Base-by-base conservation (phyloP, 2,888 invertebrate genomes). In the Sialis lutaria region DNA sequence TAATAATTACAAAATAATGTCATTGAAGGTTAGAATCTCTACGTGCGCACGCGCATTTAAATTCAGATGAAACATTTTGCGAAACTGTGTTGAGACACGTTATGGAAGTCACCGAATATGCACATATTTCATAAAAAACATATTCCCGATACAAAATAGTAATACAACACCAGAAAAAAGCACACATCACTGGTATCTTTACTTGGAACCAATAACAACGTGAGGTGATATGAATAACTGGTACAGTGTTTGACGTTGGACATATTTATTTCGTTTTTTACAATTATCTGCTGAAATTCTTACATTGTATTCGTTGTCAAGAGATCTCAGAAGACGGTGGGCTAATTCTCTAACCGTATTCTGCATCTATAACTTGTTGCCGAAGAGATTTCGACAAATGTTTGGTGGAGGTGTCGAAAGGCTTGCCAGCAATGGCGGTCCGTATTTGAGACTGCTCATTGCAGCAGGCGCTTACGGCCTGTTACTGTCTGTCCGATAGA, bases 221-320 rank as follows among this genome's bases (percentile, higher is more conserved):
- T 22, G 22, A 22, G 22, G 22, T 22, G 22, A 22, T 22, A 22
- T 22, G 22, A 22, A 22, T 22, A 22, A 22, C 22, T 22, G 22
- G 22, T 22, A 22, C 22, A 22, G 22, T 22, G 22, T 22, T 22
- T 22, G 22, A 22, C 68, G 68, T 67, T 68, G 67, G 60, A 43
- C 67, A 67, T 66, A 67, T 65, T 67, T 68, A 64, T 65, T 65
- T 60, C 66, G 69, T 65, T 65, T 65, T 60, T 50, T 48, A 51
- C 45, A 47, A 46, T 53, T 49, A 44, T 44, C 50, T 47, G 50
- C 48, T 47, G 49, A 30, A 40, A 66, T 69, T 77, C 91, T 91
- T 88, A 93, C 93, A 91, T 93, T 91, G 79, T 92, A 89, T 75
- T 89, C 87, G 76, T 79, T 82, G 82, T 93, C 92, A 77, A 93